Percentiles rank a stretch among this genome's conserved stretches.
Evolutionary conservation across 1,140 invertebrate species (phyloP).

Genomic region (Bombus ignitus): DNA sequence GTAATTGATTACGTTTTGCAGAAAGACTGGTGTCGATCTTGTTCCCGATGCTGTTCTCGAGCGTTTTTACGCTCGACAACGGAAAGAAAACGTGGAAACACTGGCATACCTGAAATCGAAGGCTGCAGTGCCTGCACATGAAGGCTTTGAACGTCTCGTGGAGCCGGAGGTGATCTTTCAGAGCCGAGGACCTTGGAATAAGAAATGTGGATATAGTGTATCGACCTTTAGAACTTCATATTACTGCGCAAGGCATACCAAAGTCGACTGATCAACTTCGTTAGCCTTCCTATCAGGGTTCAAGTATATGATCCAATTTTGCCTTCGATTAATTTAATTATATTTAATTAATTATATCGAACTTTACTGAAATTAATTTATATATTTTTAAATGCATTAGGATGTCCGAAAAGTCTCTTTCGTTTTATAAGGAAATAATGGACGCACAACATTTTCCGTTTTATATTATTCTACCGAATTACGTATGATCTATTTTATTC

Average conservation of each 20-base stretch:
- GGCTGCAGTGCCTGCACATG: conserved; percentile 47
- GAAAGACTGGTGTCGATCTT: conserved; percentile 12
- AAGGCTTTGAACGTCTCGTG: conserved; percentile 50
- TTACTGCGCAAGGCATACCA: background rate
- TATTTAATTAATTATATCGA: no score
- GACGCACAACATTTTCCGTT: no score
- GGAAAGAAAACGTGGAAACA: background rate
- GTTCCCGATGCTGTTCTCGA: background rate
- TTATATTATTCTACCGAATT: no score
- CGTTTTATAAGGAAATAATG: no score
- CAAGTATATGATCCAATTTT: no score
- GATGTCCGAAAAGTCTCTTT: no score
- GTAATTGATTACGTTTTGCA: conserved; percentile 17
- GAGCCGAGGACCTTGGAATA: conserved; percentile 43
- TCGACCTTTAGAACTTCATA: background rate
- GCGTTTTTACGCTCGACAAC: background rate
- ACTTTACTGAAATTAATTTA: no score
- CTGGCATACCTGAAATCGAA: conserved; percentile 54
- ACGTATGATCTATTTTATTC: no score
- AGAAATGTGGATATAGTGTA: background rate
- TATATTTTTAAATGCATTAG: no score
- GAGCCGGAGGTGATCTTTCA: conserved; percentile 45
- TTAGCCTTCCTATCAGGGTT: no score
- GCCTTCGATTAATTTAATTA: no score
- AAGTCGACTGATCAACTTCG: no score